Base-by-base conservation (phyloP, 2,797 vertebrate species). In the Karalla daura region DNA sequence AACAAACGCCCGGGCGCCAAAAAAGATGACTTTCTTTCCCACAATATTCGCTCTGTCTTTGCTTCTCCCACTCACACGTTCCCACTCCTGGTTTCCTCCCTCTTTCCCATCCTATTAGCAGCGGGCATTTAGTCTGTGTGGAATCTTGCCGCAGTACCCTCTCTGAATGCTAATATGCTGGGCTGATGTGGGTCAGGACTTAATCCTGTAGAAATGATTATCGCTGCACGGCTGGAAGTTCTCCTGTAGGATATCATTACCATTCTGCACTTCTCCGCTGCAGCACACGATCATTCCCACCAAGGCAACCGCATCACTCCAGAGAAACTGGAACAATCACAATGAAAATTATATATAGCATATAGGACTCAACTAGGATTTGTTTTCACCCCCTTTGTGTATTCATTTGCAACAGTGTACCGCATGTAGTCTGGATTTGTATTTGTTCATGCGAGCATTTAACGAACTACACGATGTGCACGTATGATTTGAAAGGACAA, bases 161-260 rank as follows among this genome's bases (percentile, higher is more conserved):
- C 84, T 85, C 80, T 53, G 89, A 90, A 92, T 90, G 85, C 88
- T 91, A 89, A 92, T 91, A 84, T 83, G 84, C 82, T 25, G 23
- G 67, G 82, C 85, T 90, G 85, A 91, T 92, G 90, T 91, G 87
- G 91, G 91, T 91, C 89, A 90, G 85, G 87, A 86, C 85, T 89
- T 92, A 91, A 92, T 92, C 90, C 89, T 90, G 88, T 90, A 88
- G 84, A 92, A 89, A 89, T 92, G 87, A 91, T 91, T 90, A 89
- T 90, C 85, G 63, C 88, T 84, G 84, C 85, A 74, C 66, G 58
- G 73, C 84, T 88, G 90, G 74, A 91, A 91, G 87, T 88, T 88
- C 80, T 89, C 82, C 85, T 88, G 83, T 80, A 86, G 86, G 81
- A 86, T 89, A 88, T 89, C 86, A 88, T 90, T 91, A 88, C 78